phyloP scores from a whole-genome alignment of 2,113 vertebrate genomes.

The Lepus timidus region DNA sequence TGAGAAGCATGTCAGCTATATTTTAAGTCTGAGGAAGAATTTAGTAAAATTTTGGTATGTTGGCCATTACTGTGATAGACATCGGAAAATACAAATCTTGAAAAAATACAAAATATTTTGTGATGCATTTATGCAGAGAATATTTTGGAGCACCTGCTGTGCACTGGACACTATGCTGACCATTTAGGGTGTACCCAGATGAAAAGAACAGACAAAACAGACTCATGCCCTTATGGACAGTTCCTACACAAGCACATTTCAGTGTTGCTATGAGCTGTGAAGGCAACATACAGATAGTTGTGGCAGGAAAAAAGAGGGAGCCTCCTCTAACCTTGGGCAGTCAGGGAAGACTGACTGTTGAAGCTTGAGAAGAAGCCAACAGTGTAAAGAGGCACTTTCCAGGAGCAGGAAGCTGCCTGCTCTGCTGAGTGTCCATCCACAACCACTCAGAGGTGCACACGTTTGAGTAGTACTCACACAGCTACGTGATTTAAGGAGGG shows the following conservation, averaged over 20 bases:
- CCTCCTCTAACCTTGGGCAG: neutral
- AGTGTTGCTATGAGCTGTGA: neutral
- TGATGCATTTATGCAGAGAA: neutral
- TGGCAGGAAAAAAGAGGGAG: neutral
- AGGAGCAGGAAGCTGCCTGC: neutral
- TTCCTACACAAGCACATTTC: neutral
- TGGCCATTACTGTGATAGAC: neutral
- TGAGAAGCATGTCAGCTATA: neutral
- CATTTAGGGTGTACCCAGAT: neutral
- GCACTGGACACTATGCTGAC: neutral
- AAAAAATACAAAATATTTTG: conserved; percentile 25
- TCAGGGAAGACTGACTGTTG: neutral
- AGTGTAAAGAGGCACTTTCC: neutral
- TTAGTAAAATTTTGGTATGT: conserved; percentile 20
- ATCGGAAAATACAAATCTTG: neutral
- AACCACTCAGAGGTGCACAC: neutral
- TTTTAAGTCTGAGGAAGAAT: neutral
- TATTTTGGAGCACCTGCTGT: neutral
- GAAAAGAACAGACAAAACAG: neutral
- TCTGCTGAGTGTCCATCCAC: neutral
- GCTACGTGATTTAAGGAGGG: conserved; percentile 82
- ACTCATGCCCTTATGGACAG: neutral
- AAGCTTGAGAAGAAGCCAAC: neutral
- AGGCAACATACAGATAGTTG: neutral
- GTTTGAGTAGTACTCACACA: conserved; percentile 5